These are phyloP conservation scores for Sinocyclocheilus anophthalmus DNA, from an alignment of 2,113 vertebrate species.

Conservation along the genomic window DNA sequence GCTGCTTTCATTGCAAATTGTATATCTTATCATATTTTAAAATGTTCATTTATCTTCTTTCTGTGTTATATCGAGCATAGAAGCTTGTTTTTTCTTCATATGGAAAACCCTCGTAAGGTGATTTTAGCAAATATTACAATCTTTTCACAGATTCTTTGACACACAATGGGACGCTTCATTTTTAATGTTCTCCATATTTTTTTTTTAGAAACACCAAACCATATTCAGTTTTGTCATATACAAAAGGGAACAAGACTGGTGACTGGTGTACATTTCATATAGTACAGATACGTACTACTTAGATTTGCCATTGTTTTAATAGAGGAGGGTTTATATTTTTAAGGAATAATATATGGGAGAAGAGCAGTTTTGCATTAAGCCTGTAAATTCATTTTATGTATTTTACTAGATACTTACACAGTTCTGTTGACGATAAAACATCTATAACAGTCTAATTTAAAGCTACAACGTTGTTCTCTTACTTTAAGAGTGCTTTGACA, in stretches of 20 bases:
- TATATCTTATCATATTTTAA: slow-evolving; percentile 54
- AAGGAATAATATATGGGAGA: slow-evolving; percentile 83
- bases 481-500: slow-evolving; percentile 6
- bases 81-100: slow-evolving; percentile 37
- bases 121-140: slow-evolving; percentile 44
- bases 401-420: slow-evolving; percentile 64
- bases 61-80: slow-evolving; percentile 45
- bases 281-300: slow-evolving; percentile 75
- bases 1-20: slow-evolving; percentile 58
- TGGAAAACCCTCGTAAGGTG: slow-evolving; percentile 15
- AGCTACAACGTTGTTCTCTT: background rate
- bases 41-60: slow-evolving; percentile 45
- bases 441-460: slow-evolving; percentile 10
- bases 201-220: slow-evolving; percentile 21
- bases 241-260: slow-evolving; percentile 69
- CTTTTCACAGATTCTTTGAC: slow-evolving; percentile 10
- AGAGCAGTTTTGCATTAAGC: slow-evolving; percentile 76
- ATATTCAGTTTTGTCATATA: slow-evolving; percentile 56
- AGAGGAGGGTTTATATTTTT: slow-evolving; percentile 82
- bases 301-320: slow-evolving; percentile 78
- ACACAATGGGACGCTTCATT: background rate
- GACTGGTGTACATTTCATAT: slow-evolving; percentile 74
- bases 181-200: slow-evolving; percentile 12
- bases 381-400: slow-evolving; percentile 67
- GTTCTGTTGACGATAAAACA: slow-evolving; percentile 48